Evolutionary conservation across 2,113 vertebrate species (phyloP), one percentile per base, ranked within the genome.

Genomic region (Tympanuchus pallidicinctus): DNA sequence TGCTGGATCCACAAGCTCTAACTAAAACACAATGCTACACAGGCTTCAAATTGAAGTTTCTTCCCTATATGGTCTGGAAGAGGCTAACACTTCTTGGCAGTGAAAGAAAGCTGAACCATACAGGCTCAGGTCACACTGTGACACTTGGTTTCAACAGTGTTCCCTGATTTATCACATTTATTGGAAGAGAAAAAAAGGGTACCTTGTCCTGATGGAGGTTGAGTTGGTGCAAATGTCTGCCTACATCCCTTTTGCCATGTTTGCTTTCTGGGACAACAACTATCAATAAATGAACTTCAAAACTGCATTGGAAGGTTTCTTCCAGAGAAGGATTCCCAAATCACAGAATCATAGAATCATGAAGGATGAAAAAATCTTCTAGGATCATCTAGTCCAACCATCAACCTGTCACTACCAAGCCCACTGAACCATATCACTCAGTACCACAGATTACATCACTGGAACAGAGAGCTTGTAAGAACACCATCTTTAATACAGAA

Each of bases 391-490:
- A 52, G 25, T 27, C 50, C 50, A 52, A 52, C 50, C 13, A 14
- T 15, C 50, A 52, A 28, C 13, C 50, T 27, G 25, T 52, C 50
- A 52, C 50, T 25, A 52, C 25, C 25, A 52, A 52, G 50, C 13
- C 50, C 25, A 52, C 25, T 52, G 14, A 52, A 52, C 50, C 50
- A 28, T 52, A 27, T 27, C 13, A 52, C 50, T 27, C 25, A 52
- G 25, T 27, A 52, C 25, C 50, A 52, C 50, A 14, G 8, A 52
- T 52, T 52, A 52, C 25, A 15, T 15, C 50, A 52, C 50, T 52
- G 57, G 69, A 82, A 80, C 64, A 81, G 61, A 34, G 50, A 66
- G 63, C 60, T 86, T 83, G 38, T 64, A 24, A 73, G 90, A 90
- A 88, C 66, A 77, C 8, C 20, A 13, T 48, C 63, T 82, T 79